Percentiles rank a stretch among this genome's conserved stretches.
These are phyloP conservation scores for Aphelinus certus DNA, from an alignment of 1,140 invertebrate genomes.

Conservation along the genomic window DNA sequence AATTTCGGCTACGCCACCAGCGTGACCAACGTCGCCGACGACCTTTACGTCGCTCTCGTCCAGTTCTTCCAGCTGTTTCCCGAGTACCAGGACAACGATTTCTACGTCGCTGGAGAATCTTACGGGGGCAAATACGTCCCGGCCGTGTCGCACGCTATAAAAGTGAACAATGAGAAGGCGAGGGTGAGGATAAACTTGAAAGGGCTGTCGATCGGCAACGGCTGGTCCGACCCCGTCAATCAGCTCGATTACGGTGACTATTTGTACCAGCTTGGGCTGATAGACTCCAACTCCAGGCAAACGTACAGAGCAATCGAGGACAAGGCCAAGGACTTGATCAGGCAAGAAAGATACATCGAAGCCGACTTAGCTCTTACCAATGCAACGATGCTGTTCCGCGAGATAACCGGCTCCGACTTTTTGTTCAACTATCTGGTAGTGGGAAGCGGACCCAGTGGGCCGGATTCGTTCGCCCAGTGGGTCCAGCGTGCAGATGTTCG, in stretches of 20 bases:
- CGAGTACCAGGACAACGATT: conserved; percentile 71
- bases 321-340: conserved; percentile 69
- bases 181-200: conserved; percentile 72
- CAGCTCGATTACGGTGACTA: conserved; percentile 83
- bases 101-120: conserved; percentile 86
- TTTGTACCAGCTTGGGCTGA: conserved; percentile 81
- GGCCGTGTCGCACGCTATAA: conserved; percentile 79
- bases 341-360: conserved; percentile 70
- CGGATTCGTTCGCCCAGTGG: too few relatives aligned
- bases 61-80: conserved; percentile 82
- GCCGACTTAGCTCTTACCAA: conserved; percentile 77
- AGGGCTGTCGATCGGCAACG: conserved; percentile 86
- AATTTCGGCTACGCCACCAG: conserved; percentile 72
- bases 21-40: conserved; percentile 72
- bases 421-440: conserved; percentile 83
- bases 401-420: conserved; percentile 79
- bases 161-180: conserved; percentile 72
- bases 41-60: conserved; percentile 72
- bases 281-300: conserved; percentile 73
- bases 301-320: conserved; percentile 72
- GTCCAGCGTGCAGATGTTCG: conserved; percentile 71
- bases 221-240: conserved; percentile 81
- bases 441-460: conserved; percentile 35
- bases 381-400: conserved; percentile 80
- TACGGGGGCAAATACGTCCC: conserved; percentile 88